A percentile compares a stretch with the other conserved stretches of the same genome.
phyloP scores from a whole-genome alignment of 2,888 invertebrate species.

The Frankliniella intonsa region DNA sequence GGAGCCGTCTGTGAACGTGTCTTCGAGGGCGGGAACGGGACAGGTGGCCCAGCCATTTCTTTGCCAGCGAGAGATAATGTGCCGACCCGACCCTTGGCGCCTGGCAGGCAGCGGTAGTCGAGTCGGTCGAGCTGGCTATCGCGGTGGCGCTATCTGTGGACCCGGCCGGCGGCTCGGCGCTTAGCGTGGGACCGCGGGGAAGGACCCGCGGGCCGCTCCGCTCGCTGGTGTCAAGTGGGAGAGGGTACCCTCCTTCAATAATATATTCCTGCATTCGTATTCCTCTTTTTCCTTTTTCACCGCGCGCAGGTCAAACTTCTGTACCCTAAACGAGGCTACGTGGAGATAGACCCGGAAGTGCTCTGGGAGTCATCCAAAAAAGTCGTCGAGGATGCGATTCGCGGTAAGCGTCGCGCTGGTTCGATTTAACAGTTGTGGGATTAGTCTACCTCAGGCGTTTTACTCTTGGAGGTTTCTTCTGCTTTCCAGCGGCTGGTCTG shows the following conservation, averaged over 20 bases:
- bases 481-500: slow-evolving; percentile 61
- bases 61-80: no score
- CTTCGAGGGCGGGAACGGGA: no score
- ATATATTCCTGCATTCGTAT: not conserved
- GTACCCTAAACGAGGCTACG: slow-evolving; percentile 72
- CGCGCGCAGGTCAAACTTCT: slow-evolving; percentile 64
- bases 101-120: no score
- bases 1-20: no score
- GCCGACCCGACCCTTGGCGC: no score
- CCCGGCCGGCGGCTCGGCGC: no score
- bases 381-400: slow-evolving; percentile 65
- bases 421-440: no score
- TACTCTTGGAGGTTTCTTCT: not conserved
- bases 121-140: no score
- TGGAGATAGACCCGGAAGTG: slow-evolving; percentile 82
- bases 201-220: not conserved
- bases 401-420: not conserved
- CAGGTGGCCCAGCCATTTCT: no score
- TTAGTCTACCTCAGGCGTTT: no score
- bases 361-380: slow-evolving; percentile 65
- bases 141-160: no score
- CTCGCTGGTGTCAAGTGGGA: not conserved
- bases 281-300: not conserved
- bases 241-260: not conserved
- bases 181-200: no score